Conservation (phyloP, 1,140 invertebrate species). For the Lysiphlebus fabarum region DNA sequence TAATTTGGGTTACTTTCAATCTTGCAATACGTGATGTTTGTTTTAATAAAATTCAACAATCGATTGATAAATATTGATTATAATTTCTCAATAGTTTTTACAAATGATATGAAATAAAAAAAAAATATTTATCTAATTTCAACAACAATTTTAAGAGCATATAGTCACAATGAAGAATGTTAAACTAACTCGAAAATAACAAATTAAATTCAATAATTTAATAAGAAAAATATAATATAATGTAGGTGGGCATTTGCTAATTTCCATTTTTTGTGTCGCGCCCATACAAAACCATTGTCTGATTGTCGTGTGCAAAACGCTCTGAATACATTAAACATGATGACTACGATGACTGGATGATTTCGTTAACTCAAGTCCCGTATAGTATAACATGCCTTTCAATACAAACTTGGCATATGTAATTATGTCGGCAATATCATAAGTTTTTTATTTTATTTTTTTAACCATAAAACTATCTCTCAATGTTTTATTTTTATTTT, state of each 20-base stretch:
- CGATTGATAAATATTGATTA: no score
- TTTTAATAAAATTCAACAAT: no score
- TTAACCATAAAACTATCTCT: slow-evolving; percentile 21
- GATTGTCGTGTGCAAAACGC: slow-evolving; percentile 24
- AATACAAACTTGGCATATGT: slow-evolving; percentile 28
- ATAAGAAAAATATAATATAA: neutral
- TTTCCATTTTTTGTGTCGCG: slow-evolving; percentile 30
- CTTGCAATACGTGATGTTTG: no score
- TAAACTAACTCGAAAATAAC: no score
- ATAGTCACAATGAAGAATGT: no score
- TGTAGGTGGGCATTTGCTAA: slow-evolving; percentile 26
- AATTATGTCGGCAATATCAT: slow-evolving; percentile 30
- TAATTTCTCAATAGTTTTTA: no score
- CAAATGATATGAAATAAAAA: no score
- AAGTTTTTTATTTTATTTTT: slow-evolving; percentile 15
- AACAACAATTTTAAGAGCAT: no score
- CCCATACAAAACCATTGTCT: slow-evolving; percentile 31
- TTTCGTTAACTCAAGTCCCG: slow-evolving; percentile 29
- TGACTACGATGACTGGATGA: slow-evolving; percentile 30
- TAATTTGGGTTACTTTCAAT: no score
- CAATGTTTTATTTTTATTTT: slow-evolving; percentile 6
- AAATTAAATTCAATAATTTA: no score
- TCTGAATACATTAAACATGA: slow-evolving; percentile 36
- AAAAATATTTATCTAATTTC: no score
- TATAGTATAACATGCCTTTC: slow-evolving; percentile 17